Evolutionary conservation across 2,113 vertebrate species (phyloP).

Genomic region (Pagrus major): DNA sequence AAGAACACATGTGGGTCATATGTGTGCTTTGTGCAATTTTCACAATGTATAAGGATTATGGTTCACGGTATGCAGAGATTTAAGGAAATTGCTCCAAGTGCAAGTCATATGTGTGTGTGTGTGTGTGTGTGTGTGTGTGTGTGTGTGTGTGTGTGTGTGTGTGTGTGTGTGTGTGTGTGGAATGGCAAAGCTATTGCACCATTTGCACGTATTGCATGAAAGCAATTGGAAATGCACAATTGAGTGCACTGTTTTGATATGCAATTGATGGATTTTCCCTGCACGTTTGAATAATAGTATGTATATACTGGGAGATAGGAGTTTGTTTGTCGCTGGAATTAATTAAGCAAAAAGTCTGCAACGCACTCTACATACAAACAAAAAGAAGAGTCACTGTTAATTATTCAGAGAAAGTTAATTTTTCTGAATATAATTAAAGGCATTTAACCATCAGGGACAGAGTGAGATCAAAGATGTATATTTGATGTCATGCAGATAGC

Average conservation of each 20-base stretch:
- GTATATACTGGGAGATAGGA: slow-evolving; percentile 56
- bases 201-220: slow-evolving; percentile 61
- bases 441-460: slow-evolving; percentile 82
- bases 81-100: slow-evolving; percentile 69
- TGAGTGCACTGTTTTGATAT: slow-evolving; percentile 60
- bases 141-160: too few relatives aligned
- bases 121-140: too few relatives aligned
- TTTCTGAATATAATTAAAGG: slow-evolving; percentile 84
- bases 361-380: slow-evolving; percentile 70
- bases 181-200: slow-evolving; percentile 44
- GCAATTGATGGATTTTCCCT: slow-evolving; percentile 58
- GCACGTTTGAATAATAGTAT: slow-evolving; percentile 56
- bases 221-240: slow-evolving; percentile 42
- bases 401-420: slow-evolving; percentile 80
- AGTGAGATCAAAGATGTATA: slow-evolving; percentile 83
- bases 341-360: slow-evolving; percentile 65
- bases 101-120: slow-evolving; percentile 56
- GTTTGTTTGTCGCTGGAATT: slow-evolving; percentile 77
- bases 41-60: slow-evolving; percentile 68
- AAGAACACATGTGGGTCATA: slow-evolving; percentile 79
- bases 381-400: slow-evolving; percentile 75
- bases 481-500: slow-evolving; percentile 83
- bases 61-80: slow-evolving; percentile 67
- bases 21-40: slow-evolving; percentile 76
- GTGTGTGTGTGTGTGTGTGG: too few relatives aligned